phyloP scores from a whole-genome alignment of 92 coral and sea anemone genomes.

The Pocillopora meandrina region DNA sequence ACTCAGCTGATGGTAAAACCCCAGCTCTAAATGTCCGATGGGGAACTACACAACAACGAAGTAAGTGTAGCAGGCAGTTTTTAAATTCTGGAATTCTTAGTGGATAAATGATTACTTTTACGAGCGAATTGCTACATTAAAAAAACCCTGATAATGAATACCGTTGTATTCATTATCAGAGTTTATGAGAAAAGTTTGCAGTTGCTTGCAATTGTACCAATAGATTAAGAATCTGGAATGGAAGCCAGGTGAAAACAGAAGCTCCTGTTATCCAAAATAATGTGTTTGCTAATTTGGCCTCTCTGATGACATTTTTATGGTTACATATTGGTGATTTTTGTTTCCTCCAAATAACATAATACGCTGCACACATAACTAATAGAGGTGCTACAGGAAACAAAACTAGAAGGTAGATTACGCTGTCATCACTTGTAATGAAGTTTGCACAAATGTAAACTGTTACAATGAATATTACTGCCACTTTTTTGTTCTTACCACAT shows the following conservation, averaged over 20 bases:
- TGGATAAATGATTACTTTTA: constrained; percentile 18
- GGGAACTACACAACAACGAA: background rate
- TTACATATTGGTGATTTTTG: background rate
- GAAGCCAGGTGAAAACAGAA: constrained; percentile 22
- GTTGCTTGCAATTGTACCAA: background rate
- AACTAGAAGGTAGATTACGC: background rate
- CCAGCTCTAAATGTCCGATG: too few relatives aligned
- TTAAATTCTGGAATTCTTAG: constrained; percentile 23
- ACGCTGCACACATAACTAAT: background rate
- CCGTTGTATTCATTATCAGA: too few relatives aligned
- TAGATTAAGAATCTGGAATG: background rate
- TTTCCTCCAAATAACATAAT: constrained; percentile 25
- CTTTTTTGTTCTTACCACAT: too few relatives aligned
- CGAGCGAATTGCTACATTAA: constrained; percentile 24
- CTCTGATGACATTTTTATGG: background rate
- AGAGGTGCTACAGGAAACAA: background rate
- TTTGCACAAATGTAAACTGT: background rate
- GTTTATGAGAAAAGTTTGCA: too few relatives aligned
- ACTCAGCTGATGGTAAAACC: background rate
- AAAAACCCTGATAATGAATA: background rate
- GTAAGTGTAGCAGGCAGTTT: background rate
- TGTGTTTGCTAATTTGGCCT: background rate
- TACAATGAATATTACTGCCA: background rate
- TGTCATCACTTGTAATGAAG: background rate
- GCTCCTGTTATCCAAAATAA: constrained; percentile 16